Conservation (phyloP, 2,797 vertebrate genomes). For the Gila robusta region DNA sequence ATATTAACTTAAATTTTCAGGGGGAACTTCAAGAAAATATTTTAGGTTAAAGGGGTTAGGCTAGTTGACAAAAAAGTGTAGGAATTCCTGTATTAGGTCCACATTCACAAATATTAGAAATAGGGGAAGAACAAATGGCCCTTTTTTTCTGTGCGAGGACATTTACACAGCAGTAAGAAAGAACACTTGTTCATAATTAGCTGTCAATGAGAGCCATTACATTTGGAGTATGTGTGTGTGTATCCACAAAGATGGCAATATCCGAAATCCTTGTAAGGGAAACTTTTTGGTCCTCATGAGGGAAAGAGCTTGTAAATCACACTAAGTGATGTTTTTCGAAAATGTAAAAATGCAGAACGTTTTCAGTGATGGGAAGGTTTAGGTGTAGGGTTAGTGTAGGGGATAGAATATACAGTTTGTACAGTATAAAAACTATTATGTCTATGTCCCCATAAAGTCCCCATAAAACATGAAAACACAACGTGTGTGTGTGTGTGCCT, state of each 20-base stretch:
- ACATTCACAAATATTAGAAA: neutral
- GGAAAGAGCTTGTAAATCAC: no score
- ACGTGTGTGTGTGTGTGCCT: no score
- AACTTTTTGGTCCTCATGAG: no score
- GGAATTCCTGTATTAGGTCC: neutral
- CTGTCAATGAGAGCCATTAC: neutral
- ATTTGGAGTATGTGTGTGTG: neutral
- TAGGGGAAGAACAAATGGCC: neutral
- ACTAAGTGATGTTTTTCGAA: no score
- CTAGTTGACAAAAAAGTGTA: neutral
- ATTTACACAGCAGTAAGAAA: neutral
- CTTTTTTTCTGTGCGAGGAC: neutral
- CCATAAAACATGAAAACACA: no score
- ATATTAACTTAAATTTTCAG: neutral
- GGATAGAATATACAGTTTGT: no score
- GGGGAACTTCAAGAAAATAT: neutral
- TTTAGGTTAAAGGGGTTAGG: neutral
- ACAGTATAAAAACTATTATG: neutral
- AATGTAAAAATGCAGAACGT: no score
- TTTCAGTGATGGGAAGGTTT: no score
- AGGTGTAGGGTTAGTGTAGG: no score
- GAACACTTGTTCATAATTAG: neutral
- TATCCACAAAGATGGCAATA: no score
- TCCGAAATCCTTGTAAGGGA: no score
- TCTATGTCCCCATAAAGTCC: no score